Evolutionary conservation across 2,888 invertebrate species (phyloP).

Genomic region (Folsomia manolachei): DNA sequence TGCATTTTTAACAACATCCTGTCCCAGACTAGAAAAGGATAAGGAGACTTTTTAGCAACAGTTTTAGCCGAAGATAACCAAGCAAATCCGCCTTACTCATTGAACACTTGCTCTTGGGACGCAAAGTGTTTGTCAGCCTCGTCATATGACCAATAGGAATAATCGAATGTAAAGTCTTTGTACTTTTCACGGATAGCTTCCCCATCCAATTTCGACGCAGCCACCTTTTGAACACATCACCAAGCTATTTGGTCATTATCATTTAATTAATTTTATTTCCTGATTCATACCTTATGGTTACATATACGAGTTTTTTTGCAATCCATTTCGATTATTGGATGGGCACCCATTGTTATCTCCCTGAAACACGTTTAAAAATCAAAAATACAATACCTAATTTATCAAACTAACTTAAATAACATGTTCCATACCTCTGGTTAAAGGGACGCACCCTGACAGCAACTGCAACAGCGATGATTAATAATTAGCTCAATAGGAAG

Average conservation of each 20-base stretch:
- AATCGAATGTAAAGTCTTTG: conserved; percentile 86
- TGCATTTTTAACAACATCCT: conserved; percentile 75
- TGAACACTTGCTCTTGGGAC: conserved; percentile 77
- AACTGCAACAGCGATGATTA: conserved; percentile 88
- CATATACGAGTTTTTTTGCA: conserved; percentile 75
- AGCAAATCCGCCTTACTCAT: conserved; percentile 50
- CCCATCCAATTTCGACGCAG: conserved; percentile 43
- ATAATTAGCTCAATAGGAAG: no score
- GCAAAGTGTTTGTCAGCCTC: conserved; percentile 68
- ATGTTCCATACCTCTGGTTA: conserved; percentile 69
- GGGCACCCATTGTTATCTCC: conserved; percentile 78
- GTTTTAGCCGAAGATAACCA: neutral
- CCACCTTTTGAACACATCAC: conserved; percentile 20
- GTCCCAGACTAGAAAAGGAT: conserved; percentile 59
- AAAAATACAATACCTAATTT: neutral
- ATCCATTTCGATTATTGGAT: conserved; percentile 80
- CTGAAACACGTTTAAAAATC: no score
- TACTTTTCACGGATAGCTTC: conserved; percentile 62
- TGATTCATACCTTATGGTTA: conserved; percentile 65
- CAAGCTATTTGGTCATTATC: neutral
- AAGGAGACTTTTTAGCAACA: neutral
- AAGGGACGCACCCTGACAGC: conserved; percentile 87
- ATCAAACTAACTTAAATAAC: conserved; percentile 51
- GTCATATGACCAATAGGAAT: conserved; percentile 83
- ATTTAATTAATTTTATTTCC: neutral